Evolutionary conservation across 2,888 invertebrate genomes (phyloP).

Genomic region (Pinctada fucata): DNA sequence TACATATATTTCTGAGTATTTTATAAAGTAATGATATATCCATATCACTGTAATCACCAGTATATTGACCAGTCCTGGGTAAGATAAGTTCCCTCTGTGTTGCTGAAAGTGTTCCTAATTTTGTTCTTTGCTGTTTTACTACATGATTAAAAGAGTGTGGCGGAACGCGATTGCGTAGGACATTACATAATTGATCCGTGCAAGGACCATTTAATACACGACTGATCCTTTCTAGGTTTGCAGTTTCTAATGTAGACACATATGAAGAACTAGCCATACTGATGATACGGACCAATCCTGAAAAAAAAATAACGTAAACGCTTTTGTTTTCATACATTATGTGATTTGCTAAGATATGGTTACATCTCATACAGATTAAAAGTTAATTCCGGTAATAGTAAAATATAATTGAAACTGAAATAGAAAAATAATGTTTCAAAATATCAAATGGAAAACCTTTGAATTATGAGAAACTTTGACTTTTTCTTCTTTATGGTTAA

Average conservation of each 20-base stretch:
- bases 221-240: not conserved
- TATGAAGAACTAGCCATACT: not conserved
- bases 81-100: not conserved
- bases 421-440: no score
- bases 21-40: not conserved
- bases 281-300: no score
- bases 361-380: no score
- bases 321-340: no score
- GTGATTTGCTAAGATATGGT: no score
- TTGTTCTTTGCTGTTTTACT: not conserved
- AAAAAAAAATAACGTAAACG: no score
- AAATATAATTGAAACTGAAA: no score
- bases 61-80: not conserved
- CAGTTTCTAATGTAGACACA: not conserved
- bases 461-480: no score
- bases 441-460: no score
- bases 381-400: no score
- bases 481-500: no score
- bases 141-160: not conserved
- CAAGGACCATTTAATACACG: not conserved
- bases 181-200: not conserved
- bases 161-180: not conserved
- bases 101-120: not conserved
- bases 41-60: not conserved
- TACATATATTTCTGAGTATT: conserved; percentile 6